Evolutionary conservation across 30 jellyfish, hydroid and myxozoan genomes (phyloP).

Genomic region (Mastigias papua): DNA sequence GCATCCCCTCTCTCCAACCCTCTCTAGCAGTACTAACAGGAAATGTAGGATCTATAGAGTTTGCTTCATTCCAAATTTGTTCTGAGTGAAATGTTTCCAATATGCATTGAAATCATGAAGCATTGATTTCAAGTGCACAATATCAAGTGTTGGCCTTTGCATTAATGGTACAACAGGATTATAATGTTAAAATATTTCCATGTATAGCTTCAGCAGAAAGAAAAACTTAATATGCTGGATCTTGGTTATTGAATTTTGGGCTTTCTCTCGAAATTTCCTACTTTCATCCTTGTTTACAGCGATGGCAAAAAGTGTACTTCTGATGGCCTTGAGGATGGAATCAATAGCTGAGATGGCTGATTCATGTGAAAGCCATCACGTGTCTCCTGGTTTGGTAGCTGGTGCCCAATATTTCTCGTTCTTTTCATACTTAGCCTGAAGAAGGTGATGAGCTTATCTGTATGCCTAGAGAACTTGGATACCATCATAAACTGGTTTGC

Average conservation of each 20-base stretch:
- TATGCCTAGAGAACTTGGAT: too few species aligned
- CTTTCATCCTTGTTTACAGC: constrained; percentile 4
- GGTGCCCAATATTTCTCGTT: constrained; percentile 22
- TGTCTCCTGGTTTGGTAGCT: constrained; percentile 66
- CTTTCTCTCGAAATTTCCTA: constrained; percentile 18
- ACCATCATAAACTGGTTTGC: constrained; percentile 20
- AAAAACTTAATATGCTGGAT: constrained; percentile 26
- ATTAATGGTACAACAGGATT: constrained; percentile 40
- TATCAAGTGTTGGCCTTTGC: constrained; percentile 63
- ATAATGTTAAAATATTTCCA: constrained; percentile 37
- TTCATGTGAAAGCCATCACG: too few species aligned
- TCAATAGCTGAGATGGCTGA: constrained; percentile 38
- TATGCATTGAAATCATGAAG: constrained; percentile 13
- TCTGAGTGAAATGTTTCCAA: neutral
- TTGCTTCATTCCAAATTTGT: constrained; percentile 54
- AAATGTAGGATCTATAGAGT: too few species aligned
- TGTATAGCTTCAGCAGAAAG: constrained; percentile 18
- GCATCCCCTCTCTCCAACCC: constrained; percentile 69
- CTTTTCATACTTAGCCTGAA: constrained; percentile 64
- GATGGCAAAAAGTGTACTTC: constrained; percentile 23
- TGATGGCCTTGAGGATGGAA: constrained; percentile 22
- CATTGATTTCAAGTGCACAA: constrained; percentile 19
- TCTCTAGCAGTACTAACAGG: constrained; percentile 54
- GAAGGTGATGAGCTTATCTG: too few species aligned
- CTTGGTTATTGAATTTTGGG: constrained; percentile 13